Evolutionary conservation across 2,113 vertebrate genomes (phyloP).

Genomic region (human (Homo sapiens)): GRCh38 chrX:22638001-22638500

Average conservation of each 20-base stretch:
- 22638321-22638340: background rate
- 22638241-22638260: background rate
- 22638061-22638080: background rate
- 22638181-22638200: background rate
- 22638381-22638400: background rate
- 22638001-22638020: background rate
- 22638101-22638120: background rate
- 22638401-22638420: background rate
- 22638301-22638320: background rate
- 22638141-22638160: background rate
- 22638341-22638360: background rate
- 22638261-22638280: background rate
- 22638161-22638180: background rate
- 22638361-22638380: background rate
- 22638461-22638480: constrained; percentile 8
- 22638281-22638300: background rate
- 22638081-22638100: background rate
- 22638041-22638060: background rate
- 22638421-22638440: background rate
- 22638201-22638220: background rate
- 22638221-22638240: background rate
- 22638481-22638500: background rate
- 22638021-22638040: background rate
- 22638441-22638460: background rate
- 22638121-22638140: background rate